A percentile compares a stretch with the other conserved stretches of the same genome.
Conservation (phyloP, 2,888 invertebrate species). For the Mythimna ferrago region DNA sequence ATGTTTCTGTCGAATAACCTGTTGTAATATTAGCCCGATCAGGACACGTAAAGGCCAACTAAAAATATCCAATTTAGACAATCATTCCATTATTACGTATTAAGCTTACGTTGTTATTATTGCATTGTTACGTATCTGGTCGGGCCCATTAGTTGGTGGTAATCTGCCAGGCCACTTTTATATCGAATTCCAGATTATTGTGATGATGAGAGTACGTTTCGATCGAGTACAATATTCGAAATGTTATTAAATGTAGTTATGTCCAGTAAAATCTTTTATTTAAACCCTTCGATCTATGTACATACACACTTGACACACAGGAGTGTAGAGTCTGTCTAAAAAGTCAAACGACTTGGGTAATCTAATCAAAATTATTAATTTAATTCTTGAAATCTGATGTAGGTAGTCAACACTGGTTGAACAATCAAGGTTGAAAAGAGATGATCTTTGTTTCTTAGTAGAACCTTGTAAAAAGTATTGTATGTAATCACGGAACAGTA, state of each 20-base stretch:
- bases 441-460: too few relatives aligned
- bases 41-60: conserved; percentile 19
- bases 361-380: too few relatives aligned
- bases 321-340: background rate
- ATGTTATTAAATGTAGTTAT: conserved; percentile 77
- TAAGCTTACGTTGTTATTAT: conserved; percentile 1
- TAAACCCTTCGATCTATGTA: background rate
- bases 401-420: too few relatives aligned
- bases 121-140: conserved; percentile 19
- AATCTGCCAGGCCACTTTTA: conserved; percentile 48
- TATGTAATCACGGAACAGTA: too few relatives aligned
- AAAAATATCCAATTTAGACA: background rate
- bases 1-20: conserved; percentile 23
- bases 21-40: conserved; percentile 9
- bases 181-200: conserved; percentile 37
- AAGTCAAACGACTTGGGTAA: too few relatives aligned
- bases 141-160: conserved; percentile 9
- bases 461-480: too few relatives aligned
- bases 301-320: background rate
- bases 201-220: conserved; percentile 44
- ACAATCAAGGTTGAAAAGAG: too few relatives aligned
- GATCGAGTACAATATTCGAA: conserved; percentile 63
- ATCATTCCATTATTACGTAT: conserved; percentile 20
- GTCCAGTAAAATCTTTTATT: conserved; percentile 56
- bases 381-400: too few relatives aligned